phyloP scores from a whole-genome alignment of 2,113 vertebrate species.

The Alosa alosa region DNA sequence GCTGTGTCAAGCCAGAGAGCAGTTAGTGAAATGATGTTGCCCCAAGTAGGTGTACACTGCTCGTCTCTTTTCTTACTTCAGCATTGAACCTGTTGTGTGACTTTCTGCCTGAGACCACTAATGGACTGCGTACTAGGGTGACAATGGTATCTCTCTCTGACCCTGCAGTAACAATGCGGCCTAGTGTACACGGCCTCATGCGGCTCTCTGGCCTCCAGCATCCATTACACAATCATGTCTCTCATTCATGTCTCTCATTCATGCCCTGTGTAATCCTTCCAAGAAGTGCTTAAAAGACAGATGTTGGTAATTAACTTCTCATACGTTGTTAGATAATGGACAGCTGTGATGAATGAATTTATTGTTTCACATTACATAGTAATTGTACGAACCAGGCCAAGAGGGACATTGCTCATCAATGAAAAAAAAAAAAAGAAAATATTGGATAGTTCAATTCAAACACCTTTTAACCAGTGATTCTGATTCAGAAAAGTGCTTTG shows the following conservation, averaged over 20 bases:
- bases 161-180: constrained; percentile 26
- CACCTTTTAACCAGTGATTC: not conserved
- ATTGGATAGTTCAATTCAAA: not conserved
- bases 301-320: constrained; percentile 43
- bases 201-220: not conserved
- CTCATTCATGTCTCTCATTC: constrained; percentile 4
- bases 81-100: not conserved
- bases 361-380: constrained; percentile 10
- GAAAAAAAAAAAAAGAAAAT: too few species aligned
- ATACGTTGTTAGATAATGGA: constrained; percentile 25
- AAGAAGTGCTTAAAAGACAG: constrained; percentile 30
- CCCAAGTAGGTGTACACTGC: not conserved
- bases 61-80: not conserved
- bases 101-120: not conserved
- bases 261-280: constrained; percentile 10
- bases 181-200: not conserved
- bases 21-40: not conserved
- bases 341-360: constrained; percentile 31
- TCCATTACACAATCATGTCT: constrained; percentile 19
- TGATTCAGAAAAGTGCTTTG: not conserved
- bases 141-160: constrained; percentile 32
- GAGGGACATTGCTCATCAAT: not conserved
- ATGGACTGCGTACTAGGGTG: constrained; percentile 27
- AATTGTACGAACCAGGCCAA: not conserved
- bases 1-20: not conserved